phyloP scores from a whole-genome alignment of 2,888 invertebrate genomes.

The Uropetala carovei region DNA sequence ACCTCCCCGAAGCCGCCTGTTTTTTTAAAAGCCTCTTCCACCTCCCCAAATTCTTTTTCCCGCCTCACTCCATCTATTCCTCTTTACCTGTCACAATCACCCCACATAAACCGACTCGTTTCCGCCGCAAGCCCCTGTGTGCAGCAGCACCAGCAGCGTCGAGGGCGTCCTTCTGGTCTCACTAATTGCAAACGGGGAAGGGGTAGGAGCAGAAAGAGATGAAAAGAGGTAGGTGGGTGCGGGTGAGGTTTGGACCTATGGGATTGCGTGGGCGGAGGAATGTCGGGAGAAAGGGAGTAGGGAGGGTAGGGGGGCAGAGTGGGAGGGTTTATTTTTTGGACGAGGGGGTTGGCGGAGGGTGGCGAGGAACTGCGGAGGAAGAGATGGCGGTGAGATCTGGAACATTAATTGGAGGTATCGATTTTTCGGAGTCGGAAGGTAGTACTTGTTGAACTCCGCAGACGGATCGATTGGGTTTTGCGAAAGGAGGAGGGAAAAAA shows the following conservation, averaged over 20 bases:
- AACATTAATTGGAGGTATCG: slow-evolving; percentile 59
- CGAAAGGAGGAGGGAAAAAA: too few relatives aligned
- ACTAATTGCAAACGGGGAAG: background rate
- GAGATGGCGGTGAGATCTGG: slow-evolving; percentile 51
- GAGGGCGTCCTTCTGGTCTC: background rate
- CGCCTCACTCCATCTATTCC: background rate
- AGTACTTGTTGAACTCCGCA: slow-evolving; percentile 50
- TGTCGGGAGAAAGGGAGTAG: background rate
- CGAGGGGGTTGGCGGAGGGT: background rate
- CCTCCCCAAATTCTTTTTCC: background rate
- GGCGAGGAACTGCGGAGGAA: background rate
- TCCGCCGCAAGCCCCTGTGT: background rate
- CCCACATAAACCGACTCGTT: background rate
- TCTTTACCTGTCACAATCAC: background rate
- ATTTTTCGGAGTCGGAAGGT: slow-evolving; percentile 38
- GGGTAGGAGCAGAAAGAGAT: background rate
- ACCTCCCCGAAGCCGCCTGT: too few relatives aligned
- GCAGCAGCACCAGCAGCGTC: background rate
- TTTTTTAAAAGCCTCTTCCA: too few relatives aligned
- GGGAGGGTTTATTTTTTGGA: background rate
- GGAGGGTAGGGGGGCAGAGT: too few relatives aligned
- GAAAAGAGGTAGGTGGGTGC: background rate
- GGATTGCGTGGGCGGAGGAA: background rate
- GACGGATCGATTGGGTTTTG: slow-evolving; percentile 28
- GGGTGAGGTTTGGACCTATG: background rate